These are phyloP conservation scores for Manis crassicaudata DNA, from an alignment of 2,797 vertebrate species.

Conservation along the genomic window DNA sequence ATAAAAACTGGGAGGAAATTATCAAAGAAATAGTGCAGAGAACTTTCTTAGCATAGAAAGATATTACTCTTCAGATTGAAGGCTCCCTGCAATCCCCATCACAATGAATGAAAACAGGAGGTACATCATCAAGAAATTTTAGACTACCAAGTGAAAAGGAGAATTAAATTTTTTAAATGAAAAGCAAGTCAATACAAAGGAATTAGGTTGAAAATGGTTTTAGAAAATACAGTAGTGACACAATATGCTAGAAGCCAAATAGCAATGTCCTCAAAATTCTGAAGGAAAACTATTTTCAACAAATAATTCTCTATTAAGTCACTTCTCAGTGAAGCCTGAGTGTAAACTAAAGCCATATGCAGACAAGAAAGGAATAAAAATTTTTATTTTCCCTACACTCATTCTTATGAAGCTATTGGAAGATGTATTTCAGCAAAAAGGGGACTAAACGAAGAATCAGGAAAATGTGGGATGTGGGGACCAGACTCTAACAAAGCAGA, in stretches of 20 bases:
- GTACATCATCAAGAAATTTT: neutral
- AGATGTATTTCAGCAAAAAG: neutral
- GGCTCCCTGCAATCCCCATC: rapidly evolving
- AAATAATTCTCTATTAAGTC: neutral
- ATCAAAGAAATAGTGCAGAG: neutral
- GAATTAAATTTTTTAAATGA: neutral
- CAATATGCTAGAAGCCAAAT: neutral
- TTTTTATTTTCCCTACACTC: neutral
- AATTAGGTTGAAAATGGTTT: neutral
- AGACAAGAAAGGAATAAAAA: neutral
- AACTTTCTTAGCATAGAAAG: neutral
- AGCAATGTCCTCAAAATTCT: neutral
- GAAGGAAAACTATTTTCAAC: neutral
- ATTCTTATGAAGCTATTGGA: neutral
- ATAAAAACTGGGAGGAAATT: neutral
- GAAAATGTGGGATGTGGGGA: neutral
- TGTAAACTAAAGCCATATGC: neutral
- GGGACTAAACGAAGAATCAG: neutral
- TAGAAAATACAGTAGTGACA: neutral
- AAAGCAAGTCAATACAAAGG: neutral
- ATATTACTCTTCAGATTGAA: neutral
- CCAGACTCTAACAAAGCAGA: neutral
- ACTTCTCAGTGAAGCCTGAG: neutral
- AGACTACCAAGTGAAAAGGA: neutral
- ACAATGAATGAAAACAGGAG: neutral